Base-by-base conservation (phyloP, 1,140 invertebrate species). In the Cepaea nemoralis region DNA sequence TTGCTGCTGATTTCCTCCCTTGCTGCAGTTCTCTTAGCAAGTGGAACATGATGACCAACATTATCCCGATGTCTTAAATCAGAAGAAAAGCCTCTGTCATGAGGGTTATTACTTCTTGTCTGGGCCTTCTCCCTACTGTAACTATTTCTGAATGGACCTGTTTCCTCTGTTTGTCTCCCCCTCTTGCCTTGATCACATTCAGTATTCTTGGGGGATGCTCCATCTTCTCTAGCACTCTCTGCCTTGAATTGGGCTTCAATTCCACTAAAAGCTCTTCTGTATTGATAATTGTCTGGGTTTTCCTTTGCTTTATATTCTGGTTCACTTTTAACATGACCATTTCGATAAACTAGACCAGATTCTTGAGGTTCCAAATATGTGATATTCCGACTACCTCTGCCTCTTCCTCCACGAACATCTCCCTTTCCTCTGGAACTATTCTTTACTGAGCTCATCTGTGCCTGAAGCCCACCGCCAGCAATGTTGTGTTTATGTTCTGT, bases 221-320 rank as follows among this genome's bases (percentile, higher is more conserved):
- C 22, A 67, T 42, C 14, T 67, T 69, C 63, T 37, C 37, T 24
- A 3, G 22, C 50, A 40, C 35, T 35, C 71, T 27, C 40, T 50
- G 76, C n/a, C 27, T 35, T 12, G 45, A 42, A 22, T 8, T 78
- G 45, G 33, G 67, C n/a, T 37, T 55, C 83, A 35, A 63, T 31
- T 24, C 78, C 83, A 79, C 83, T 84, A 45, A 84, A 78, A 27
- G 83, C 71, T 35, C 83, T 39, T 16, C 80, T 80, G 42, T 81
- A 77, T 33, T 79, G 70, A 14, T 39, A 55, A 2, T 40, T 79
- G 22, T 55, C 48, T 10, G 6, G 59, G 14, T 31, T 2, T 31
- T 63, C 35, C 12, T 77, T 73, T 33, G 33, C 16, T 2, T 35
- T 48, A 5, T 35, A 6, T 27, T 39, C 8, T 0, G 80, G 76